Percentiles rank a stretch among this genome's conserved stretches.
These are phyloP conservation scores for Melanaphis sacchari DNA, from an alignment of 1,140 invertebrate genomes.

Conservation along the genomic window DNA sequence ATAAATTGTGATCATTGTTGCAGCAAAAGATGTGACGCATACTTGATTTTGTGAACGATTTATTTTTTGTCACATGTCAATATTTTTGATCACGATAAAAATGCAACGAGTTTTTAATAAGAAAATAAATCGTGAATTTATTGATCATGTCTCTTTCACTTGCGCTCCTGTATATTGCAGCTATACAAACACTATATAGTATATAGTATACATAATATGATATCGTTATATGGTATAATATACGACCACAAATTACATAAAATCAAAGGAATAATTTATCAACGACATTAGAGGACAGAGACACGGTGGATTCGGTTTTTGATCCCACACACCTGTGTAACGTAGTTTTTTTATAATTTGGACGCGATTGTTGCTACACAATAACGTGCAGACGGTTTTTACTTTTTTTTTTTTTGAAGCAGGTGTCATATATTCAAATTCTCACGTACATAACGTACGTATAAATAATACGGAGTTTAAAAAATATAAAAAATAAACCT, in stretches of 20 bases:
- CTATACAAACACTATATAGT: neutral
- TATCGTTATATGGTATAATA: neutral
- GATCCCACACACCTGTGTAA: conserved; percentile 15
- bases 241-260: neutral
- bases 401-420: conserved; percentile 27
- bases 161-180: no score
- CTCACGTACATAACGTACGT: neutral
- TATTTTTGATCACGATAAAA: neutral
- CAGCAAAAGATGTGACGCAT: neutral
- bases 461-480: neutral
- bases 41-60: neutral
- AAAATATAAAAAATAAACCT: neutral
- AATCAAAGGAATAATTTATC: conserved; percentile 13
- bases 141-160: neutral
- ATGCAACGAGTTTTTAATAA: neutral
- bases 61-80: neutral
- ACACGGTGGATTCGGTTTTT: neutral
- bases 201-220: neutral
- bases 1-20: neutral
- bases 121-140: neutral
- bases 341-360: conserved; percentile 40
- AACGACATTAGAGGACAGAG: neutral
- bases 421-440: conserved; percentile 35
- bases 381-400: conserved; percentile 3
- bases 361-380: conserved; percentile 42